phyloP scores from a whole-genome alignment of 2,797 vertebrate genomes.

The Phyllotis vaccarum region DNA sequence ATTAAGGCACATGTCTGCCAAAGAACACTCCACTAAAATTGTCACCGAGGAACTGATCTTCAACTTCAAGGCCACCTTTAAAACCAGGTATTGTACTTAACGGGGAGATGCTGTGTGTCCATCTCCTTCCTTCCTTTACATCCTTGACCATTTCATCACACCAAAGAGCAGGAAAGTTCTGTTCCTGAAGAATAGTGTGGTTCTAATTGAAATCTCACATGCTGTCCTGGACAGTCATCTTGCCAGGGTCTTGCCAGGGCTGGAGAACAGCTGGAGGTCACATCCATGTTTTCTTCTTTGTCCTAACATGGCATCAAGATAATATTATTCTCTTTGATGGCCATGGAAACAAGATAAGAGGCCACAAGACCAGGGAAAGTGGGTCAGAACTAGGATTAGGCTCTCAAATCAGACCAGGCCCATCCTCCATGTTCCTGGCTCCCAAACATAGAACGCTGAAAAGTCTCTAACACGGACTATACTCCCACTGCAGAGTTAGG shows the following conservation, averaged over 20 bases:
- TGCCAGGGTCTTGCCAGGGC: no score
- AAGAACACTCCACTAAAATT: constrained; percentile 70
- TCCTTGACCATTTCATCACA: no score
- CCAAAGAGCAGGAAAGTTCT: neutral
- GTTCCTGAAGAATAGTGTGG: no score
- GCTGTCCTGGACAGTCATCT: neutral
- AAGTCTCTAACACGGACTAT: neutral
- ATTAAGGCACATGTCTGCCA: constrained; percentile 63
- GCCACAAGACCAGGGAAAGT: rapidly evolving
- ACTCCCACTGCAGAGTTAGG: neutral
- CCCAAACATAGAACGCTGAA: neutral
- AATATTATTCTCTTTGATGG: neutral
- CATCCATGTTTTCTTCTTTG: neutral
- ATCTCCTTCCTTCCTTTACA: no score
- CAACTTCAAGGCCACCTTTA: constrained; percentile 57
- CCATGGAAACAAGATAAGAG: neutral
- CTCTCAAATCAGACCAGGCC: neutral
- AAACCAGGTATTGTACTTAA: neutral
- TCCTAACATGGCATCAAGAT: neutral
- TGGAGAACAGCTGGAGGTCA: neutral
- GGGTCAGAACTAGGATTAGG: rapidly evolving
- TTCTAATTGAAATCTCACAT: neutral
- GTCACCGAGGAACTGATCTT: neutral
- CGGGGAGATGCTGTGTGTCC: neutral
- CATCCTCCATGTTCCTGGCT: neutral